phyloP scores from a whole-genome alignment of 2,797 vertebrate genomes.

The Peromyscus nudipes region DNA sequence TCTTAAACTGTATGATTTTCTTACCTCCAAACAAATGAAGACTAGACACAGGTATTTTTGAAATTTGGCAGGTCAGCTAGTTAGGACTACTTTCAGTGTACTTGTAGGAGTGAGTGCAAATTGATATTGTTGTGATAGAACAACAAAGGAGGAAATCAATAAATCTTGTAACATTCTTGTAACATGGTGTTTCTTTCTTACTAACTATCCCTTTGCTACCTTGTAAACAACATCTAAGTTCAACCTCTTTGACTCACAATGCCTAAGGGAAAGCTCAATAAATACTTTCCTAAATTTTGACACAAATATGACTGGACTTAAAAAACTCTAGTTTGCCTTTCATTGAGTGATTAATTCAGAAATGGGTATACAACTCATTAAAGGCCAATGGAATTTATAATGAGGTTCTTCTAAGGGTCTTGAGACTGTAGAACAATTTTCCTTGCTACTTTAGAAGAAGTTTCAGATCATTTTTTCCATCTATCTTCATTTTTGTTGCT shows the following conservation, averaged over 20 bases:
- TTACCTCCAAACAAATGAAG: constrained; percentile 20
- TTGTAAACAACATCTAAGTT: neutral
- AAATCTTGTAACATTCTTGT: neutral
- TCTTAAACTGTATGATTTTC: constrained; percentile 47
- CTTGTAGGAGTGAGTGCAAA: neutral
- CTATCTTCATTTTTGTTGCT: constrained; percentile 29
- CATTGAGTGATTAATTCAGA: constrained; percentile 52
- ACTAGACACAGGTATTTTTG: neutral
- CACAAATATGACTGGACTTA: neutral
- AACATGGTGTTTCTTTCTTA: neutral
- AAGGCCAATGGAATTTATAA: constrained; percentile 12
- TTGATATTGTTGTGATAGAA: neutral
- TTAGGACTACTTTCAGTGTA: neutral
- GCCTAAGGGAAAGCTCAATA: neutral
- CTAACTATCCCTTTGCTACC: neutral
- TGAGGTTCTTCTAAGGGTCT: neutral
- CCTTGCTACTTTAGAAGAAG: constrained; percentile 3
- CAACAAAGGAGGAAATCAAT: neutral
- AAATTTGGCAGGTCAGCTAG: constrained; percentile 15
- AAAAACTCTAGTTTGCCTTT: neutral
- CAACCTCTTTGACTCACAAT: neutral
- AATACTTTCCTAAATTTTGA: neutral
- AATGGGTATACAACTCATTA: neutral
- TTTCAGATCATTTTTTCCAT: constrained; percentile 13
- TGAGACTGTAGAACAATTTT: neutral